phyloP scores from a whole-genome alignment of 1,140 invertebrate genomes.

The Hyles euphorbiae region DNA sequence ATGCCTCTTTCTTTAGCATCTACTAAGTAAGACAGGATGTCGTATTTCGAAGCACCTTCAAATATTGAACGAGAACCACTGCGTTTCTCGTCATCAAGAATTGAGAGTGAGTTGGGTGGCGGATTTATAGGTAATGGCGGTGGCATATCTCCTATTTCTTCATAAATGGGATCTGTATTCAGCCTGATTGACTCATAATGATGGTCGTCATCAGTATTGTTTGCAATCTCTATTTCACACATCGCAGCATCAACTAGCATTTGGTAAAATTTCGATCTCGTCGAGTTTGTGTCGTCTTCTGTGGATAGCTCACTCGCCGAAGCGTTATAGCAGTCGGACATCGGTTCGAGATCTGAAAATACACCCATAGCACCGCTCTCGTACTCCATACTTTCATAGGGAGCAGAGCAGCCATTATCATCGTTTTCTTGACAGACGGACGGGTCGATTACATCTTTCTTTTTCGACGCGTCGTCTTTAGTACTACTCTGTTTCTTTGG shows the following conservation, averaged over 20 bases:
- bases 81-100: constrained; percentile 79
- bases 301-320: constrained; percentile 78
- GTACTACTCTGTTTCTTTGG: constrained; percentile 27
- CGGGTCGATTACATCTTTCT: constrained; percentile 27
- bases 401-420: constrained; percentile 72
- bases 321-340: constrained; percentile 82
- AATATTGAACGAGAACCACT: constrained; percentile 84
- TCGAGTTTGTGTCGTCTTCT: constrained; percentile 77
- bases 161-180: constrained; percentile 90
- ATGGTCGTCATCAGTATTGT: constrained; percentile 79
- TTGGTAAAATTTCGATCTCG: constrained; percentile 81
- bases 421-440: constrained; percentile 42
- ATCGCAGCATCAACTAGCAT: constrained; percentile 80
- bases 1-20: constrained; percentile 87
- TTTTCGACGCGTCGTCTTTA: constrained; percentile 28
- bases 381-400: constrained; percentile 77
- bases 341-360: constrained; percentile 72
- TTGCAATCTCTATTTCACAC: constrained; percentile 78
- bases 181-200: constrained; percentile 86
- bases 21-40: constrained; percentile 91
- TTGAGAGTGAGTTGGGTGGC: constrained; percentile 77
- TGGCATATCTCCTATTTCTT: constrained; percentile 88
- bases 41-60: constrained; percentile 90
- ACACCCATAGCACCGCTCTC: constrained; percentile 70
- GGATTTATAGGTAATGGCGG: constrained; percentile 85